These are phyloP conservation scores for Zenarchopterus dispar DNA, from an alignment of 2,797 vertebrate genomes.

Conservation along the genomic window DNA sequence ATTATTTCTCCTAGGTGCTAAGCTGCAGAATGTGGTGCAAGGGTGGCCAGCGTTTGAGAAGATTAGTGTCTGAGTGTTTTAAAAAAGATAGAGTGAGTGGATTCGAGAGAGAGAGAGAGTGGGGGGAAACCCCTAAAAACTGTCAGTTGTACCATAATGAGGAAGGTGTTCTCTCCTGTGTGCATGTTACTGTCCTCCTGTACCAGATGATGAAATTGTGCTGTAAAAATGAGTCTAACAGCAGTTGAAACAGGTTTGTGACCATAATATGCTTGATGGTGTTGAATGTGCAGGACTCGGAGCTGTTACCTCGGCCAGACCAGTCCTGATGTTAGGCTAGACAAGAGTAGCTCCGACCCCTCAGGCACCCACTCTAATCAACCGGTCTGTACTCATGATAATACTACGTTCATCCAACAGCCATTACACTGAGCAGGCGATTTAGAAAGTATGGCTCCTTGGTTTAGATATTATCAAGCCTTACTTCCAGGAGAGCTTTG, in stretches of 20 bases:
- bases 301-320: slow-evolving; percentile 28
- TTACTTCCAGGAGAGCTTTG: slow-evolving; percentile 39
- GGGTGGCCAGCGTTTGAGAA: slow-evolving; percentile 16
- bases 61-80: slow-evolving; percentile 20
- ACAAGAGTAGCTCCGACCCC: slow-evolving; percentile 37
- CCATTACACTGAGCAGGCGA: slow-evolving; percentile 61
- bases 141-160: slow-evolving; percentile 8
- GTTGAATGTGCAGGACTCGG: slow-evolving; percentile 19
- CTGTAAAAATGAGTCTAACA: neutral
- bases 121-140: slow-evolving; percentile 41
- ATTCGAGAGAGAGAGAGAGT: slow-evolving; percentile 5
- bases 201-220: neutral
- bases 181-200: slow-evolving; percentile 7
- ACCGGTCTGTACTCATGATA: slow-evolving; percentile 55
- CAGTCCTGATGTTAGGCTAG: slow-evolving; percentile 39
- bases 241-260: neutral
- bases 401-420: slow-evolving; percentile 67
- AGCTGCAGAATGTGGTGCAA: slow-evolving; percentile 45
- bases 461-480: slow-evolving; percentile 62
- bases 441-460: slow-evolving; percentile 60
- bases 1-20: slow-evolving; percentile 57
- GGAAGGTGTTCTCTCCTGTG: slow-evolving; percentile 31
- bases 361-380: slow-evolving; percentile 46
- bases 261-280: slow-evolving; percentile 15
- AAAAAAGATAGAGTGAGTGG: slow-evolving; percentile 1